Evolutionary conservation across 2,888 invertebrate genomes (phyloP).

Genomic region (Sinotaia quadrata): DNA sequence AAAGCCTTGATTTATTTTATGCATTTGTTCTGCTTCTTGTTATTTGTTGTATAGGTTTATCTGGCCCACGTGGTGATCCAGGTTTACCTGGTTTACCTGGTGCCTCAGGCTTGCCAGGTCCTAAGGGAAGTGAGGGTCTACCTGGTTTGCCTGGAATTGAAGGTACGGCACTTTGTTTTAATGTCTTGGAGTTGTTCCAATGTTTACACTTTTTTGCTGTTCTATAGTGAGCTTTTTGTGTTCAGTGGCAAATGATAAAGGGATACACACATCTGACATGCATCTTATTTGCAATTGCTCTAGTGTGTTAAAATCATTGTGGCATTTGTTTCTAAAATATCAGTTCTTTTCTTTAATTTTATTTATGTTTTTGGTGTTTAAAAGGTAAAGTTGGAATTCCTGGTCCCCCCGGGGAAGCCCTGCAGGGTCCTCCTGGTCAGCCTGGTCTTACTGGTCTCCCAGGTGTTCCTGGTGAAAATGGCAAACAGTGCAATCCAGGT

Average conservation of each 20-base stretch:
- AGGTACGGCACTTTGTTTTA: conserved; percentile 73
- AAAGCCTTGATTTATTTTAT: no score
- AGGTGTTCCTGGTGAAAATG: conserved; percentile 68
- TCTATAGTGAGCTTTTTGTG: no score
- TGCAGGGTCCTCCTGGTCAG: conserved; percentile 67
- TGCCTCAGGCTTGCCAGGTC: conserved; percentile 46
- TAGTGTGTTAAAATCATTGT: no score
- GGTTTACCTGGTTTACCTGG: conserved; percentile 27
- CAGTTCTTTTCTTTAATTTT: not conserved
- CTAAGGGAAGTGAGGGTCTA: conserved; percentile 63
- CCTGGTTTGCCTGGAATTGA: conserved; percentile 74
- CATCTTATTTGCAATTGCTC: not conserved
- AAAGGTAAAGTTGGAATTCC: conserved; percentile 49
- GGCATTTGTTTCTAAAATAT: no score
- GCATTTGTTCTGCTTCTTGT: no score
- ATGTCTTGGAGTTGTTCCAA: no score
- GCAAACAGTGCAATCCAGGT: conserved; percentile 77
- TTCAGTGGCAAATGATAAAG: no score
- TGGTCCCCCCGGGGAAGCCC: conserved; percentile 56
- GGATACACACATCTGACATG: no score
- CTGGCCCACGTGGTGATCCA: conserved; percentile 57
- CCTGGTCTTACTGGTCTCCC: conserved; percentile 56
- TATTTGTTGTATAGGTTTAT: conserved; percentile 44
- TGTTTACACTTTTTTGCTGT: no score
- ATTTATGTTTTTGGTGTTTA: not conserved